phyloP scores from a whole-genome alignment of 2,113 vertebrate species.

The Eleginops maclovinus region DNA sequence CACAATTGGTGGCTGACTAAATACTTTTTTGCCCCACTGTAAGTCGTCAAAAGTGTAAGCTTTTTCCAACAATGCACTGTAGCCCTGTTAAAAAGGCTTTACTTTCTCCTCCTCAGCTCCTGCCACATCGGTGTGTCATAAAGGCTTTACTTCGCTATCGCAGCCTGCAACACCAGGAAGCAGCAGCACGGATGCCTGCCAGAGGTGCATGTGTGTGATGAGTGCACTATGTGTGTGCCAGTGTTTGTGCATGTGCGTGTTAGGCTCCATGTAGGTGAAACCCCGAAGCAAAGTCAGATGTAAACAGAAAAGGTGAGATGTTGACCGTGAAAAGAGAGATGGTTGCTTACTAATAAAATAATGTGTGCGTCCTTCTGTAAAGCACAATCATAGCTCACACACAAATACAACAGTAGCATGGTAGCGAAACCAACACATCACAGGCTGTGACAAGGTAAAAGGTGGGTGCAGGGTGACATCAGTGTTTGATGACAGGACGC shows the following conservation, averaged over 20 bases:
- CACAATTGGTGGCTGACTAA: no score
- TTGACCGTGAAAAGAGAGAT: slow-evolving; percentile 6
- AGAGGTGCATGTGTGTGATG: slow-evolving; percentile 25
- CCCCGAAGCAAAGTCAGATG: not conserved
- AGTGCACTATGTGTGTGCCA: slow-evolving; percentile 5
- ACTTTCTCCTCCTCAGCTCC: slow-evolving; percentile 35
- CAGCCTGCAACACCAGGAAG: slow-evolving; percentile 25
- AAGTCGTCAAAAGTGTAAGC: slow-evolving; percentile 14
- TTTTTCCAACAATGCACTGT: not conserved
- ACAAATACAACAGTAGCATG: not conserved
- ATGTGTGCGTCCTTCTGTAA: slow-evolving; percentile 9
- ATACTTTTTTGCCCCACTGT: no score
- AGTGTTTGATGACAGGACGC: slow-evolving; percentile 28
- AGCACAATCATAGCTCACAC: not conserved
- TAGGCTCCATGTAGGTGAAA: slow-evolving; percentile 28
- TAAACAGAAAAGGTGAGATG: slow-evolving; percentile 42
- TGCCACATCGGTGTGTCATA: slow-evolving; percentile 52
- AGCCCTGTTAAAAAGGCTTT: slow-evolving; percentile 46
- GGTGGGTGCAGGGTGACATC: slow-evolving; percentile 53
- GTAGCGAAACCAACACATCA: slow-evolving; percentile 49
- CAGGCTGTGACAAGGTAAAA: slow-evolving; percentile 54
- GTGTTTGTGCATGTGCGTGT: not conserved
- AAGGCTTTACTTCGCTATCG: slow-evolving; percentile 58
- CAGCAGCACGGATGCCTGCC: slow-evolving; percentile 47
- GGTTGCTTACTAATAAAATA: slow-evolving; percentile 22